Base-by-base conservation (phyloP, 2,888 invertebrate genomes). In the Hydriomena furcata region DNA sequence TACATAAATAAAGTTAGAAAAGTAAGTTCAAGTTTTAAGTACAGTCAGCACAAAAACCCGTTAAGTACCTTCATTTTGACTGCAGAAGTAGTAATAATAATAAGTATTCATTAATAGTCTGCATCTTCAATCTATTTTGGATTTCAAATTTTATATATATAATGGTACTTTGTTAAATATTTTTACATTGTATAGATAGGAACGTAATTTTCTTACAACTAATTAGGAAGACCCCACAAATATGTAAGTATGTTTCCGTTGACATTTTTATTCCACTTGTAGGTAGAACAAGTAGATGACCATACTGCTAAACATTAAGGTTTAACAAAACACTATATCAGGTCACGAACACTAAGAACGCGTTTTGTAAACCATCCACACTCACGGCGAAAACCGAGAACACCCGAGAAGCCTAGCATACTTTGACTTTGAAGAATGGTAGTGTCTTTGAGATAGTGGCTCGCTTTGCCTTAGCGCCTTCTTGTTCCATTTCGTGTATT, bases 131-230 rank as follows among this genome's bases (percentile, higher is more conserved):
- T 44, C 30, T 31, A 27, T 37, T 36, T 13, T 27, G 37, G 17
- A 30, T 41, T 31, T 20, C 32, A 27, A 32, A 40, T 35, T 8
- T 23, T 34, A 44, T 35, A 23, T 65, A 63, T 63, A 70, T 68
- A 65, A 70, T 68, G 76, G 76, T 75, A 74, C 75, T 71, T 61
- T 43, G 60, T 67, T 70, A 71, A 68, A 69, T 75, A 71, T 56
- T 58, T 68, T 66, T 70, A 65, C 60, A 75, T n/a, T 73, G 63
- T 74, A 82, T 84, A 87, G 86, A 82, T 84, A 87, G 86, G 86
- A 87, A 87, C 86, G 76, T 71, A 74, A 71, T 72, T 64, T 36
- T 65, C 77, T 80, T 79, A 79, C 11, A 52, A 13, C 57, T 60
- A 58, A 41, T n/a, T 30, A 56, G 31, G 42, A n/a, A 34, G 5